Conservation (phyloP, 2,888 invertebrate species). For the Clostera curtula region DNA sequence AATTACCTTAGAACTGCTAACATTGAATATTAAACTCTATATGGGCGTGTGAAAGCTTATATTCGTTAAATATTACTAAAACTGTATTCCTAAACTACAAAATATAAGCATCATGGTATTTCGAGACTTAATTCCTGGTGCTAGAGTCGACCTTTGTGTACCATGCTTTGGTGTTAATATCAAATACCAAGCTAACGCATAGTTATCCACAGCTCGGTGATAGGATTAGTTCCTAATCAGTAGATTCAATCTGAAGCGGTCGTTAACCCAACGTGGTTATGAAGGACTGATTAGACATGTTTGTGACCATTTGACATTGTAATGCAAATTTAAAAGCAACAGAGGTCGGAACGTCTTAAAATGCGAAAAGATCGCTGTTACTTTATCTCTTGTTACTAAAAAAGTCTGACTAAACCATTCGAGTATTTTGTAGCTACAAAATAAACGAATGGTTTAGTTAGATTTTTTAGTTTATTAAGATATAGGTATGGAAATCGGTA, state of each 20-base stretch:
- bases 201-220: slow-evolving; percentile 21
- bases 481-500: too few species aligned
- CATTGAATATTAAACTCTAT: slow-evolving; percentile 5
- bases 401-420: too few species aligned
- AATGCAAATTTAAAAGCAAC: too few species aligned
- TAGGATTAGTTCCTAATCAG: slow-evolving; percentile 44
- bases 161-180: slow-evolving; percentile 4
- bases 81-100: slow-evolving; percentile 3
- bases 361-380: too few species aligned
- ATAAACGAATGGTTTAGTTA: too few species aligned
- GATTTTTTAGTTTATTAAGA: too few species aligned
- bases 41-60: accelerated
- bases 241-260: slow-evolving; percentile 35
- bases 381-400: too few species aligned
- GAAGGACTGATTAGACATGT: too few species aligned
- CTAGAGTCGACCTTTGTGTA: slow-evolving; percentile 7
- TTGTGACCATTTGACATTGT: slow-evolving; percentile 13
- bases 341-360: too few species aligned
- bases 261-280: slow-evolving; percentile 11
- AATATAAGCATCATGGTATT: background rate
- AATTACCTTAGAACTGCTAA: background rate
- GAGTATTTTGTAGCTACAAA: too few species aligned
- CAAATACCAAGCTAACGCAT: slow-evolving; percentile 13
- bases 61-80: slow-evolving; percentile 2
- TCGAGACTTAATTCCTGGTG: background rate